Base-by-base conservation (phyloP, 64 coral and sea anemone genomes). In the Pocillopora verrucosa region DNA sequence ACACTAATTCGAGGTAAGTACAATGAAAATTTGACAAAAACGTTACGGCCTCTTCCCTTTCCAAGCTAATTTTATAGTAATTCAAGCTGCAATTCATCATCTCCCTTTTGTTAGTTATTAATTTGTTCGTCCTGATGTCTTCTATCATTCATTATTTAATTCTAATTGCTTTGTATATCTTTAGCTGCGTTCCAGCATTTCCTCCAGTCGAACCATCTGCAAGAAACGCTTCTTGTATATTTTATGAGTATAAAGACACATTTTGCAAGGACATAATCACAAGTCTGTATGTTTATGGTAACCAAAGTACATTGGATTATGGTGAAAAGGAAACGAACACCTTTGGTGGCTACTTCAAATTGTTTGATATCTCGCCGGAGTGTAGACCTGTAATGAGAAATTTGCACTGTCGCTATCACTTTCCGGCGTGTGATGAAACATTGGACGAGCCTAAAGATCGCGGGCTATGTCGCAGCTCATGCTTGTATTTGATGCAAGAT, bases 331-430 rank as follows among this genome's bases (percentile, higher is more conserved):
- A 82, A 82, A 82, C 60, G 6, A 0, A 2, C 6, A 64, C 58
- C 36, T 82, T 82, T 34, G 59, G 63, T 13, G 9, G 25, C 5
- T 38, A 61, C 60, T 82, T 36, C 16, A 82, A 36, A 10, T 61
- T 65, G 24, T 17, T 63, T 36, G 24, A 59, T 37, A 64, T 82
- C 25, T 16, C 56, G 0, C 2, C 62, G n/a, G 36, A 17, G 2
- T 82, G 79, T 34, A 30, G 17, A 36, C 79, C 79, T 12, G 34
- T 63, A 2, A 63, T 82, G 59, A 82, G 9, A 82, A 59, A 82
- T 26, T 64, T 82, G 25, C 62, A 36, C 14, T 82, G 79, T 15
- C 79, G 79, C 34, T 82, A 82, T 63, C 79, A 82, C 36, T 82
- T 63, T 30, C 79, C 58, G 13, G 59, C 79, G 0, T 82, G 79